Evolutionary conservation across 2,888 invertebrate genomes (phyloP), one percentile per base, ranked within the genome.

Genomic region (Liopterus haemorrhoidalis): DNA sequence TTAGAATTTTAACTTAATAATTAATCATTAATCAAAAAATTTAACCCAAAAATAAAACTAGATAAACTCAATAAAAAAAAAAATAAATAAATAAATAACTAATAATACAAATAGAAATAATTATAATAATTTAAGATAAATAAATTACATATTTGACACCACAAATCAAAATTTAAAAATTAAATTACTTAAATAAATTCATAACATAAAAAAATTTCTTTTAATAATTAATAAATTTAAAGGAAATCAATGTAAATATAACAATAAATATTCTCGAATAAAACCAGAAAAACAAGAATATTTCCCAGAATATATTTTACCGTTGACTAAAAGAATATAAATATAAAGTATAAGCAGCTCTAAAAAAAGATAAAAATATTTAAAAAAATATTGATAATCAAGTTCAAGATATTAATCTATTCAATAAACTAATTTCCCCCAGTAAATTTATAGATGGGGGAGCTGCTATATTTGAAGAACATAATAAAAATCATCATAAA

Each of bases 401-500:
- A 47, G 70, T 73, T 65, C 73, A 77, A 21, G 66, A 67, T 31
- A 79, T 50, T 60, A 80, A 61, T 51, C 73, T 73, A 70, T 74
- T 75, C 67, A 81, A 72, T 64, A 81, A 70, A 51, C 73, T 68
- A 75, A 82, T 74, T 67, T 82, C 81, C 0, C 79, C 73, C 50
- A 80, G 62, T 65, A 82, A 75, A 77, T 81, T 81, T 66, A 82
- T 68, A 5, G 78, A 75, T 2, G 80, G 78, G 2, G 82, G 81
- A 36, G 77, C 75, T 0, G 80, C 74, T 61, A 82, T 81, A 76
- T 81, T 81, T 21, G 70, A 69, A 22, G 70, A 70, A 60, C 73
- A 65, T 57, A 82, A 68, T 63, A 82, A 68, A 78, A 84, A 82
- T 70, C 81, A 81, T 20, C 76, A 77, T 55, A 81, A 68, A 55